Percentiles rank a stretch among this genome's conserved stretches.
phyloP scores from a whole-genome alignment of 1,140 invertebrate species.

The Dreissena polymorpha region DNA sequence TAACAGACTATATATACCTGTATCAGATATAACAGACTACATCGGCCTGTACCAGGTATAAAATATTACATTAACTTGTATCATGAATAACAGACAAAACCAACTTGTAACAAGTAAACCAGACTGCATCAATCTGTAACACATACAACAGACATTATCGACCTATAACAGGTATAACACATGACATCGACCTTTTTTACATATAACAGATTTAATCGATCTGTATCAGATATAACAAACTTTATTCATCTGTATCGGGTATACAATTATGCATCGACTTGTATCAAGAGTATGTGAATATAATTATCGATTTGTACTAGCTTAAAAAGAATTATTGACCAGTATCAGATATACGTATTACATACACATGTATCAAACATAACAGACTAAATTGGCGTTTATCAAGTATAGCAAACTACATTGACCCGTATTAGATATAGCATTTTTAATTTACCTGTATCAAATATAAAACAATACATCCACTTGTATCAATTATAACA shows the following conservation, averaged over 20 bases:
- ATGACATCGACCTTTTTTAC: too few relatives aligned
- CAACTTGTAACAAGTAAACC: neutral
- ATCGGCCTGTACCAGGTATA: too few relatives aligned
- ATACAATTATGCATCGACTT: too few relatives aligned
- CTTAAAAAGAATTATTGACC: too few relatives aligned
- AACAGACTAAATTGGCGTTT: slow-evolving; percentile 33
- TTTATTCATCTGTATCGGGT: slow-evolving; percentile 43
- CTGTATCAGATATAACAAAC: slow-evolving; percentile 7
- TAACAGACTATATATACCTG: too few relatives aligned
- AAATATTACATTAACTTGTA: too few relatives aligned
- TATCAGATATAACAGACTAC: too few relatives aligned
- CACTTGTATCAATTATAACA: neutral
- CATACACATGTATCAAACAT: neutral
- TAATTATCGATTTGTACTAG: too few relatives aligned
- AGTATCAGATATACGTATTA: too few relatives aligned
- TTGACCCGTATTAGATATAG: too few relatives aligned
- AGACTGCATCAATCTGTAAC: neutral
- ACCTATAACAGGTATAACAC: slow-evolving; percentile 57
- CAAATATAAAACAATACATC: neutral
- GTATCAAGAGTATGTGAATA: too few relatives aligned
- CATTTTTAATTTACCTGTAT: too few relatives aligned
- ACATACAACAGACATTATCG: slow-evolving; percentile 40
- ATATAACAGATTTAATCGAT: neutral
- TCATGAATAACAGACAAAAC: slow-evolving; percentile 32
- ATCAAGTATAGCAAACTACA: slow-evolving; percentile 7